These are phyloP conservation scores for Stegostoma tigrinum DNA, from an alignment of 2,113 vertebrate genomes.

Conservation along the genomic window DNA sequence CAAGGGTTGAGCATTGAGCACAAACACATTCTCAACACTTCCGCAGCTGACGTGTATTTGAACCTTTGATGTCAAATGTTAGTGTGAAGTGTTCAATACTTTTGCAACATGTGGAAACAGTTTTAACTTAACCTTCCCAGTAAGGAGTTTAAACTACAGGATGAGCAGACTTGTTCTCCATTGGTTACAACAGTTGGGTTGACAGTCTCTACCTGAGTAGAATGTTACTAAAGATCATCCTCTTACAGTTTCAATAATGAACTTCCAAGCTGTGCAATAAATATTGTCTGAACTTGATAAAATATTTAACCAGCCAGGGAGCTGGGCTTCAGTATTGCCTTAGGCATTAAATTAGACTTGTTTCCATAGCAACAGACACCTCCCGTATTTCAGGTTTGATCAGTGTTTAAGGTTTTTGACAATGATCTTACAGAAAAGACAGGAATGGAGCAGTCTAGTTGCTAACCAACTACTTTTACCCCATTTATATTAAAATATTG, in stretches of 20 bases:
- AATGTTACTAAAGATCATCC: not conserved
- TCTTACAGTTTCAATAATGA: not conserved
- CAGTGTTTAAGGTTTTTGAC: slow-evolving; percentile 3
- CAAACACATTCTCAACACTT: not conserved
- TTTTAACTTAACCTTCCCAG: not conserved
- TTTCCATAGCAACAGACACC: not conserved
- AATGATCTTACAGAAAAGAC: not conserved
- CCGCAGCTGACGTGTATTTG: not conserved
- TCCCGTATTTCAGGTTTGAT: slow-evolving; percentile 25
- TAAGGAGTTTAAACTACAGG: not conserved
- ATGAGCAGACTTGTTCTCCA: not conserved
- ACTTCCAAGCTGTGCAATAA: not conserved
- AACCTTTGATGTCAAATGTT: not conserved
- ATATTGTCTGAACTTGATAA: slow-evolving; percentile 19
- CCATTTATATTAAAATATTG: not conserved
- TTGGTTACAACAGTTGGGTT: not conserved
- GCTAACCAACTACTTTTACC: not conserved
- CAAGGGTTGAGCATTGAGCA: not conserved
- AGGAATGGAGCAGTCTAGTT: not conserved
- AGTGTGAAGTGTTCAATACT: not conserved
- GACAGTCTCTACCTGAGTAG: not conserved
- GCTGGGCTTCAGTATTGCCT: not conserved
- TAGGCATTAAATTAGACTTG: not conserved
- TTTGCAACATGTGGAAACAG: not conserved
- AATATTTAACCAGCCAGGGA: not conserved